Evolutionary conservation across 1,140 invertebrate species (phyloP).

Genomic region (Aphidius gifuensis): DNA sequence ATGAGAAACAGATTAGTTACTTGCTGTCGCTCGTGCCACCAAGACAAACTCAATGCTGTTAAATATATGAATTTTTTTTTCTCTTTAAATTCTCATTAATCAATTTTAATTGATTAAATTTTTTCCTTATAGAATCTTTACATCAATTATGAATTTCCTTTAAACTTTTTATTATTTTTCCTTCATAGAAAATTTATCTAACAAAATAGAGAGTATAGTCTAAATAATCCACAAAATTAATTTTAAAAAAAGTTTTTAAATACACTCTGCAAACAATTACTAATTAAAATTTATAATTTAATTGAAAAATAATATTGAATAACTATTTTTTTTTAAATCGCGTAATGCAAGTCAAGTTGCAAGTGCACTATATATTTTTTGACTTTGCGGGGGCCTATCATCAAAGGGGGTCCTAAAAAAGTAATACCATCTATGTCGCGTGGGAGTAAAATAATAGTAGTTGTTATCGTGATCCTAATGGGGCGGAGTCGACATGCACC

Average conservation of each 20-base stretch:
- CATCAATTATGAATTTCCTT: too few relatives aligned
- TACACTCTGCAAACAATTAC: too few relatives aligned
- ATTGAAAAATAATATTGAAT: background rate
- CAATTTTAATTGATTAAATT: too few relatives aligned
- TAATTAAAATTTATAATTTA: background rate
- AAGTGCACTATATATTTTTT: background rate
- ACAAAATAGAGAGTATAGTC: too few relatives aligned
- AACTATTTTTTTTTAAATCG: too few relatives aligned
- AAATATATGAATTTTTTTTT: background rate
- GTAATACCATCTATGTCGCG: conserved; percentile 25
- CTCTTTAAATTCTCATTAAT: too few relatives aligned
- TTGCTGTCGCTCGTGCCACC: conserved; percentile 13
- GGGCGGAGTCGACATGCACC: conserved; percentile 44
- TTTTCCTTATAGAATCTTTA: too few relatives aligned
- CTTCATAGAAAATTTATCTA: too few relatives aligned
- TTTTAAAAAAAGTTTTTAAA: too few relatives aligned
- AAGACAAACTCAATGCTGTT: conserved; percentile 2
- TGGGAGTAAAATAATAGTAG: conserved; percentile 48
- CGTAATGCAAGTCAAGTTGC: too few relatives aligned
- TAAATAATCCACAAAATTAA: too few relatives aligned
- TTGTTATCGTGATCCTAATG: conserved; percentile 43
- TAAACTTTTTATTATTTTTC: too few relatives aligned
- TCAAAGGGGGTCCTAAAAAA: background rate
- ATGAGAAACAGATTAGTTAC: conserved; percentile 15
- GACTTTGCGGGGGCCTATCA: conserved; percentile 13